phyloP scores from a whole-genome alignment of 2,797 vertebrate genomes.

The Mormyrops boulengeri region DNA sequence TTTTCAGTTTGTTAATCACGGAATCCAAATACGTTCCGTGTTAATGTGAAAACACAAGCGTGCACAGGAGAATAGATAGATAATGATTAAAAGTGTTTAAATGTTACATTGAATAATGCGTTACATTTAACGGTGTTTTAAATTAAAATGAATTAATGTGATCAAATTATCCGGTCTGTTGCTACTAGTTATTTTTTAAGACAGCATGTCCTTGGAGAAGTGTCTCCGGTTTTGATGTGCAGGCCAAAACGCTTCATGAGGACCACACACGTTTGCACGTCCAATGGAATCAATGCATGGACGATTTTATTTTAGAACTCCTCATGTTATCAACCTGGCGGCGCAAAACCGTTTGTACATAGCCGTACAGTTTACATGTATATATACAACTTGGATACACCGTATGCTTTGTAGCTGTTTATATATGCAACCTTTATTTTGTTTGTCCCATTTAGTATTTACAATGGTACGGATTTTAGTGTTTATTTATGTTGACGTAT shows the following conservation, averaged over 20 bases:
- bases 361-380: constrained; percentile 24
- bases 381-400: constrained; percentile 3
- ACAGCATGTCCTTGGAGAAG: background rate
- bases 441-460: constrained; percentile 8
- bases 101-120: background rate
- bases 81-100: constrained; percentile 7
- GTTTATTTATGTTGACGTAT: constrained; percentile 13
- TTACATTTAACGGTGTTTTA: background rate
- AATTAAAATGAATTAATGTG: background rate
- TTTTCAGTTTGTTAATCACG: constrained; percentile 8
- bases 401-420: constrained; percentile 11
- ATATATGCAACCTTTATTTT: constrained; percentile 11
- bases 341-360: constrained; percentile 3
- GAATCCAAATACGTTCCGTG: background rate
- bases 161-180: constrained; percentile 1
- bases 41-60: background rate
- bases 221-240: background rate
- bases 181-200: constrained; percentile 1
- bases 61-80: background rate
- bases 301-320: background rate
- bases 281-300: background rate
- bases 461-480: constrained; percentile 5
- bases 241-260: background rate
- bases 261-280: constrained; percentile 11
- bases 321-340: background rate